Conservation (phyloP, 64 coral and sea anemone genomes). For the Hydrozoanthus tunicans region DNA sequence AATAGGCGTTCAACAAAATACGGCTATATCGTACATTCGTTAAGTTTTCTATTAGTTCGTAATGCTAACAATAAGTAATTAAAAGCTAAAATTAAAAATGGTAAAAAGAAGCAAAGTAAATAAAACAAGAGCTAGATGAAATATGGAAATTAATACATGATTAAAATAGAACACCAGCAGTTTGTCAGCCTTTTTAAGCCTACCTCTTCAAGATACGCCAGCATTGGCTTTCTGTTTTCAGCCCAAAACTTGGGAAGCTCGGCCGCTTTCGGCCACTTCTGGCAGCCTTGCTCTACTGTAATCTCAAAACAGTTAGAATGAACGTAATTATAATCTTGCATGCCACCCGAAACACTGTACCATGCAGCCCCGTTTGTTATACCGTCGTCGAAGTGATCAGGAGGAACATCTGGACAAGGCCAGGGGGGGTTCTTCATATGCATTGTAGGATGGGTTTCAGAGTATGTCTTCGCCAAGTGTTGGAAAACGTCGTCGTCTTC, state of each 20-base stretch:
- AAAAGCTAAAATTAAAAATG: too few relatives aligned
- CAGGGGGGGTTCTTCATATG: constrained; percentile 95
- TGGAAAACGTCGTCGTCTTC: constrained; percentile 96
- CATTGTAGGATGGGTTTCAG: constrained; percentile 87
- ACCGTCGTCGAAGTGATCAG: constrained; percentile 96
- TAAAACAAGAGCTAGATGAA: too few relatives aligned
- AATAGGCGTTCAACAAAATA: too few relatives aligned
- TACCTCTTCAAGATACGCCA: constrained; percentile 89
- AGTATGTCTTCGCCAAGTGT: constrained; percentile 91
- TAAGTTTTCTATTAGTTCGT: too few relatives aligned
- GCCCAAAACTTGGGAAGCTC: constrained; percentile 89
- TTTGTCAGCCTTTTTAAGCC: neutral
- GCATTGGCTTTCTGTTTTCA: constrained; percentile 88
- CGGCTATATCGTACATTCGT: too few relatives aligned
- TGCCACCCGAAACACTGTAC: constrained; percentile 98
- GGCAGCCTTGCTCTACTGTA: constrained; percentile 94
- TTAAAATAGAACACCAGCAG: too few relatives aligned
- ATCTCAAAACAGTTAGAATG: constrained; percentile 97
- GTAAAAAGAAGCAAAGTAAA: too few relatives aligned
- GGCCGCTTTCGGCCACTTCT: constrained; percentile 87
- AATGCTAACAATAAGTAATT: too few relatives aligned
- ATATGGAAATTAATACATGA: too few relatives aligned
- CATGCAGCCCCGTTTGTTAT: constrained; percentile 97
- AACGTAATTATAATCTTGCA: constrained; percentile 98
- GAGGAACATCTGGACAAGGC: constrained; percentile 94